Conservation (phyloP, 2,797 vertebrate genomes). For the Tauraco hartlaubi region DNA sequence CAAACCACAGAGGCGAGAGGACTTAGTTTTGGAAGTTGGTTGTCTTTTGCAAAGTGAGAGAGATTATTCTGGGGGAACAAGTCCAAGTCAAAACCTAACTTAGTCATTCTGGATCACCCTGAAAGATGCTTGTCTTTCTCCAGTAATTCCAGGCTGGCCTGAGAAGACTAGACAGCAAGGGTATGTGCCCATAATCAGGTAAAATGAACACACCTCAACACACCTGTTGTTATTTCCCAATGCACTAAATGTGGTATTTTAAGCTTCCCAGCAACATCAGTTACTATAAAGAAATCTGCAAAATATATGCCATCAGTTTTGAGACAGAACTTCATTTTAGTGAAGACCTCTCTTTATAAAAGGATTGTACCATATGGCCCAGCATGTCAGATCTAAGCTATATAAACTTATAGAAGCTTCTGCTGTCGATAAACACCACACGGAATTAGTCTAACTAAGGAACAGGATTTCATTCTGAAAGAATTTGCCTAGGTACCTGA, state of each 20-base stretch:
- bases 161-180: not conserved
- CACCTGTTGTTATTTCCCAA: not conserved
- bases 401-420: slow-evolving; percentile 37
- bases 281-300: not conserved
- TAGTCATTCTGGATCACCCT: not conserved
- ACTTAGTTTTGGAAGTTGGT: not conserved
- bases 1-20: not conserved
- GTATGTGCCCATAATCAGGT: not conserved
- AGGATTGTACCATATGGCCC: slow-evolving; percentile 20
- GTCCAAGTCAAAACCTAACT: not conserved
- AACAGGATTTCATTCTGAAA: not conserved
- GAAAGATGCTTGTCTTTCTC: not conserved
- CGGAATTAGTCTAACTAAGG: not conserved
- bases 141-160: not conserved
- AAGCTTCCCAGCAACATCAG: not conserved
- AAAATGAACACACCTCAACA: not conserved
- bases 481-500: not conserved
- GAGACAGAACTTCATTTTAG: not conserved
- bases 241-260: not conserved
- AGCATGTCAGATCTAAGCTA: not conserved
- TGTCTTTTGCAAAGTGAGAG: not conserved
- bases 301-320: not conserved
- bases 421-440: not conserved
- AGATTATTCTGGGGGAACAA: not conserved
- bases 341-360: slow-evolving; percentile 20